Evolutionary conservation across 1,140 invertebrate species (phyloP).

Genomic region (Maniola jurtina): DNA sequence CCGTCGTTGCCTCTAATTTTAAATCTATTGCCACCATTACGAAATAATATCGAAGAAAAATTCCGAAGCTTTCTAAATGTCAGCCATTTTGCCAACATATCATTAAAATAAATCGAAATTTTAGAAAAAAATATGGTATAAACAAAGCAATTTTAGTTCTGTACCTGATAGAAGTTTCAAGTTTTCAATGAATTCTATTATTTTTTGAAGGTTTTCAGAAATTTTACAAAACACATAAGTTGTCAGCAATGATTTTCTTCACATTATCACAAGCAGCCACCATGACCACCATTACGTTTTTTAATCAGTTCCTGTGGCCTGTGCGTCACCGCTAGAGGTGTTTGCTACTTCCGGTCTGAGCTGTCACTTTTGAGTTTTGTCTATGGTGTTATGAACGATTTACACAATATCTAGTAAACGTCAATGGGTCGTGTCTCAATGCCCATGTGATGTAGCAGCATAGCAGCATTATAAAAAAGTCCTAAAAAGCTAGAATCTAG

Average conservation of each 20-base stretch:
- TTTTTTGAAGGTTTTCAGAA: conserved; percentile 68
- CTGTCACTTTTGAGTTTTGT: not conserved
- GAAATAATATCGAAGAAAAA: not conserved
- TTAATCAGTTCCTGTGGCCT: conserved; percentile 19
- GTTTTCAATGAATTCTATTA: conserved; percentile 42
- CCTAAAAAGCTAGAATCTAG: too few relatives aligned
- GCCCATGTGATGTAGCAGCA: too few relatives aligned
- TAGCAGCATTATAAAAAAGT: too few relatives aligned
- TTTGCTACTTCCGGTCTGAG: conserved; percentile 19
- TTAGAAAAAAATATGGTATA: not conserved
- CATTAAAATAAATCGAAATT: not conserved
- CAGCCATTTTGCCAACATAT: conserved; percentile 32
- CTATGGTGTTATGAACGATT: not conserved
- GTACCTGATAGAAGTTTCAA: conserved; percentile 49
- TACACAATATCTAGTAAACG: not conserved
- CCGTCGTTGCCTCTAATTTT: conserved; percentile 29
- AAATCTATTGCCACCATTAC: conserved; percentile 49
- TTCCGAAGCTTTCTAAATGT: conserved; percentile 3
- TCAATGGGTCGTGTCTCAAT: not conserved
- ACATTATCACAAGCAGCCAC: conserved; percentile 58
- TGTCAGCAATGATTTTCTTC: conserved; percentile 68
- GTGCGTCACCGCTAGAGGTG: conserved; percentile 26
- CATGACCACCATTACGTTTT: conserved; percentile 73
- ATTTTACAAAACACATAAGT: conserved; percentile 63
- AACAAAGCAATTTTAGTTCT: conserved; percentile 18